Evolutionary conservation across 2,113 vertebrate genomes (phyloP).

Genomic region (Scalopus aquaticus): DNA sequence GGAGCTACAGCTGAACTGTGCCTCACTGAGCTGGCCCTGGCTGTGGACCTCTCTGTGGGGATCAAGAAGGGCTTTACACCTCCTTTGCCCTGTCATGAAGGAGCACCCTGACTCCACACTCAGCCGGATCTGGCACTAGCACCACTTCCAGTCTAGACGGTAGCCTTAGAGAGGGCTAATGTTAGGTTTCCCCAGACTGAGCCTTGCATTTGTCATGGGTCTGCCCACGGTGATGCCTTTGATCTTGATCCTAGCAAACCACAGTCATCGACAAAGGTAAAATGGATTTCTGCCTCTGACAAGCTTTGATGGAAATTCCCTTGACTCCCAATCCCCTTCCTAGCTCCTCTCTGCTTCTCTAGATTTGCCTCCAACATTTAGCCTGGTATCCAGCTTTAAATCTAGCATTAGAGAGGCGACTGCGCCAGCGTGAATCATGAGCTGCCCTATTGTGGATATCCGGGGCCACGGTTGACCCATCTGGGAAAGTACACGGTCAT

Average conservation of each 20-base stretch:
- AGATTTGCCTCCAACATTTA: constrained; percentile 74
- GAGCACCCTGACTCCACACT: constrained; percentile 25
- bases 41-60: not conserved
- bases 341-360: constrained; percentile 64
- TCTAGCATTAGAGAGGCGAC: constrained; percentile 49
- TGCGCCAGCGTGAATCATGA: constrained; percentile 46
- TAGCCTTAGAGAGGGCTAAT: constrained; percentile 85
- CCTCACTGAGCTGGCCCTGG: not conserved
- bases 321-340: constrained; percentile 61
- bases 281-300: constrained; percentile 83
- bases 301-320: constrained; percentile 84
- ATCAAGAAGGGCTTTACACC: not conserved
- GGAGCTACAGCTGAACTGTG: accelerated
- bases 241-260: constrained; percentile 88
- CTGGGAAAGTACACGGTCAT: constrained; percentile 53
- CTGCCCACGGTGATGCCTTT: constrained; percentile 86
- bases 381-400: constrained; percentile 80
- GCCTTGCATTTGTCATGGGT: constrained; percentile 82
- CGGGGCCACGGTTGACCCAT: constrained; percentile 40
- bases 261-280: constrained; percentile 86
- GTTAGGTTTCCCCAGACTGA: constrained; percentile 83
- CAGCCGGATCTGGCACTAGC: constrained; percentile 79
- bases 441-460: constrained; percentile 20
- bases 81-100: constrained; percentile 62
- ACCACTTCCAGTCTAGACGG: constrained; percentile 85